A percentile compares a stretch with the other conserved stretches of the same genome.
Conservation (phyloP, 2,113 vertebrate species). For the Chamaea fasciata region DNA sequence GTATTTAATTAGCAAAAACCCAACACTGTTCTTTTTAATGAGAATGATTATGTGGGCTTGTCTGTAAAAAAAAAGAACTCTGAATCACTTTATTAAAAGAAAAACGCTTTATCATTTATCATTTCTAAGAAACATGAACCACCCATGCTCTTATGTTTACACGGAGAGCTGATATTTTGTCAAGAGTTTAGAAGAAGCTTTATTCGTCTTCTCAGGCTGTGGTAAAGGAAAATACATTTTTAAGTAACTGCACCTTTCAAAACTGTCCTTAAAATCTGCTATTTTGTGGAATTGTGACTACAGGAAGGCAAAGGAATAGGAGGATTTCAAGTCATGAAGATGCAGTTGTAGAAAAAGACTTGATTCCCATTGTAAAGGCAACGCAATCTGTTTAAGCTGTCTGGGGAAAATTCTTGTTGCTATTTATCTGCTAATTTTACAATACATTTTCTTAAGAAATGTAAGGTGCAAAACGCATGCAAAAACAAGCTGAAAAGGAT, state of each 20-base stretch:
- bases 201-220: neutral
- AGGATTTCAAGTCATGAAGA: neutral
- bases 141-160: neutral
- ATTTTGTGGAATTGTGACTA: neutral
- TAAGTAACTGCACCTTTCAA: neutral
- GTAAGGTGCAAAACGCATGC: neutral
- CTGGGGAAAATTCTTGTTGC: neutral
- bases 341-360: neutral
- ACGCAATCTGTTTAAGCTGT: neutral
- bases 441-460: neutral
- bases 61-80: neutral
- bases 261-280: neutral
- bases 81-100: neutral
- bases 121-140: neutral
- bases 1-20: neutral
- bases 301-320: neutral
- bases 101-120: neutral
- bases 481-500: neutral
- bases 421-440: neutral
- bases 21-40: neutral
- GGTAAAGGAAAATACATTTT: neutral
- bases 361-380: neutral
- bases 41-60: neutral
- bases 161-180: neutral
- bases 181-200: neutral